Percentiles rank a stretch among this genome's conserved stretches.
Conservation (phyloP, 2,113 vertebrate genomes). For the Hipposideros armiger region DNA sequence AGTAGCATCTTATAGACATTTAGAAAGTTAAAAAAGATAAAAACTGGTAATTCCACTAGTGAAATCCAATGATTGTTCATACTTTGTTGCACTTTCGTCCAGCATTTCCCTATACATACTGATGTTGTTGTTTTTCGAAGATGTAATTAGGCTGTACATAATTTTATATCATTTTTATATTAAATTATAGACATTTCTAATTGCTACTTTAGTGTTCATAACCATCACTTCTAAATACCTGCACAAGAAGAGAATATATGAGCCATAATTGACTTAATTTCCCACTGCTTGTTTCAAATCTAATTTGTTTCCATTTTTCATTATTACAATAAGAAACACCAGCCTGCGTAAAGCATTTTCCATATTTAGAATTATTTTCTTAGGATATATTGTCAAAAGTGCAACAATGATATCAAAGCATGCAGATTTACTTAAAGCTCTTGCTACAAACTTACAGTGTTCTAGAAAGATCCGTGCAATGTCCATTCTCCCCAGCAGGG, state of each 20-base stretch:
- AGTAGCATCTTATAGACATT: background rate
- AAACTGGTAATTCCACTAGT: background rate
- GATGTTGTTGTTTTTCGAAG: slow-evolving; percentile 28
- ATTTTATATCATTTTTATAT: slow-evolving; percentile 46
- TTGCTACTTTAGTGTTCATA: slow-evolving; percentile 25
- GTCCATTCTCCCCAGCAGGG: background rate
- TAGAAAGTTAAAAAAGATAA: background rate
- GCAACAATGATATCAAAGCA: background rate
- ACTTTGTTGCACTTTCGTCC: background rate
- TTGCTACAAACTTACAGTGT: background rate
- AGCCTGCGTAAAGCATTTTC: background rate
- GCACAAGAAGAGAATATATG: background rate
- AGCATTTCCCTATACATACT: background rate
- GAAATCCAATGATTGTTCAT: background rate
- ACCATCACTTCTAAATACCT: slow-evolving; percentile 22
- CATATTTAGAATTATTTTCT: slow-evolving; percentile 52
- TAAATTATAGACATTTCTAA: slow-evolving; percentile 53
- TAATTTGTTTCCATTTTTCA: slow-evolving; percentile 64
- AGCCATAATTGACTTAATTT: slow-evolving; percentile 49
- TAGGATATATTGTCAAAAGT: slow-evolving; percentile 36
- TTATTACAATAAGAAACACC: slow-evolving; percentile 54
- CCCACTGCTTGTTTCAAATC: background rate
- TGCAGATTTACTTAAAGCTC: background rate
- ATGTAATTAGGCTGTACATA: slow-evolving; percentile 5
- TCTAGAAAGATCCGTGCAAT: background rate